Base-by-base conservation (phyloP, 1,140 invertebrate species). In the Panagrolaimus sp. region DNA sequence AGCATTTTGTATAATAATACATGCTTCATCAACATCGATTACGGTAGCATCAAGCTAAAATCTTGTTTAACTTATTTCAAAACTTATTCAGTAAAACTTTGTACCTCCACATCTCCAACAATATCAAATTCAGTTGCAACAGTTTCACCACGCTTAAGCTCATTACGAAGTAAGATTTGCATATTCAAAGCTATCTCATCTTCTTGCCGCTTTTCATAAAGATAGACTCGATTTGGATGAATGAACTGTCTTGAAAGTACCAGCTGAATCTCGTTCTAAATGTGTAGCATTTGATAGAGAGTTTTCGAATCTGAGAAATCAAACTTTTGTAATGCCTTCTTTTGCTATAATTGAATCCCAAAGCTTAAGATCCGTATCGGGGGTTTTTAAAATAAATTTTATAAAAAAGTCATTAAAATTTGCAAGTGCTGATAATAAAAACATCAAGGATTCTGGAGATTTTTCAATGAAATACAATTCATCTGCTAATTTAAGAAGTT, bases 211-310 rank as follows among this genome's bases (percentile, higher is more conserved):
- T 57, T 57, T 13, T 27, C 51, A 20, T 27, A 16, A 25, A 57
- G 51, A 57, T 57, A 57, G 8, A 57, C 51, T n/a, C 51, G 51
- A 27, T 57, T 57, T 57, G 51, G 51, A 57, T 57, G 51, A 8
- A 57, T 57, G 16, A 57, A 57, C 51, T 57, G 51, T 4, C 20
- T 11, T 4, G 51, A 57, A 11, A 57, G n/a, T n/a, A 16, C 8
- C 51, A 57, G 14, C 20, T 57, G 51, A 0, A 57, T 20, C 2
- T 57, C 27, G 5, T 13, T 20, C 51, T 57, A 16, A 57, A 9
- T 53, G 8, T n/a, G 11, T 20, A 27, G 16, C 1, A 53, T 27
- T 23, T n/a, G 11, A 48, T 3, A 23, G 9, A 53, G 9, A n/a
- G 11, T 53, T 53, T 53, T n/a, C n/a, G n/a, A n/a, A 11, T 25